phyloP scores from a whole-genome alignment of 2,888 invertebrate genomes.

The Macrostomum cliftonense region DNA sequence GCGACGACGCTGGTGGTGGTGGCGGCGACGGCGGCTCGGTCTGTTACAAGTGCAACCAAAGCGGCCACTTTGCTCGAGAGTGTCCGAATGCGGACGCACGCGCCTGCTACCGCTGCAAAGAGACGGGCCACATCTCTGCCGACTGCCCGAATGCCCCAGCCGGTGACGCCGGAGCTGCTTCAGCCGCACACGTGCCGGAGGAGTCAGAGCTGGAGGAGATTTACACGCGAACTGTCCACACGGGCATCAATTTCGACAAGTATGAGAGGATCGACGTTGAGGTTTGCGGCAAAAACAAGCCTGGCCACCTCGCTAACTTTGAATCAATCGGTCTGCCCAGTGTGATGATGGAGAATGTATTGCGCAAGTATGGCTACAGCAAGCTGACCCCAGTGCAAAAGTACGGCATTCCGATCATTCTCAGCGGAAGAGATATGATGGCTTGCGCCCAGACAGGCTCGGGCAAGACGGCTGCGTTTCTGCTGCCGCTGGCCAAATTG shows the following conservation, averaged over 20 bases:
- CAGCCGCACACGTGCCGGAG: not conserved
- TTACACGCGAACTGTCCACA: slow-evolving; percentile 45
- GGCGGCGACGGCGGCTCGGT: too few relatives aligned
- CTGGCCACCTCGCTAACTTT: slow-evolving; percentile 3
- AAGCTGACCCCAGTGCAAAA: slow-evolving; percentile 77
- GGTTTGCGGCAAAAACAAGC: slow-evolving; percentile 69
- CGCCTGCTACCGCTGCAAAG: not conserved
- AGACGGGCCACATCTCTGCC: slow-evolving; percentile 1
- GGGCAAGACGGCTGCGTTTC: slow-evolving; percentile 63
- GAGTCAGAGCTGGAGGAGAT: not conserved
- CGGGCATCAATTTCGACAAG: slow-evolving; percentile 98
- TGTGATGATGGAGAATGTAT: too few relatives aligned
- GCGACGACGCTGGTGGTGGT: slow-evolving; percentile 11
- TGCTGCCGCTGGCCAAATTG: not conserved
- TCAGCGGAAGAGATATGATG: slow-evolving; percentile 64
- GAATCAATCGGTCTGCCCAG: too few relatives aligned
- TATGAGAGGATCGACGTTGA: slow-evolving; percentile 99
- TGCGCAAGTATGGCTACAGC: not conserved
- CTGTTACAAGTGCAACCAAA: slow-evolving; percentile 25
- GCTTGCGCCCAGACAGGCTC: slow-evolving; percentile 86
- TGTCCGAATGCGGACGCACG: slow-evolving; percentile 17
- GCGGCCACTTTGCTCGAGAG: slow-evolving; percentile 22
- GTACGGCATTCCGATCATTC: slow-evolving; percentile 58
- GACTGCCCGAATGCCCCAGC: not conserved
- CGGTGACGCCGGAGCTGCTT: not conserved